Percentiles rank a stretch among this genome's conserved stretches.
These are phyloP conservation scores for Oceanodroma leucorhoa DNA, from an alignment of 2,797 vertebrate species.

Conservation along the genomic window DNA sequence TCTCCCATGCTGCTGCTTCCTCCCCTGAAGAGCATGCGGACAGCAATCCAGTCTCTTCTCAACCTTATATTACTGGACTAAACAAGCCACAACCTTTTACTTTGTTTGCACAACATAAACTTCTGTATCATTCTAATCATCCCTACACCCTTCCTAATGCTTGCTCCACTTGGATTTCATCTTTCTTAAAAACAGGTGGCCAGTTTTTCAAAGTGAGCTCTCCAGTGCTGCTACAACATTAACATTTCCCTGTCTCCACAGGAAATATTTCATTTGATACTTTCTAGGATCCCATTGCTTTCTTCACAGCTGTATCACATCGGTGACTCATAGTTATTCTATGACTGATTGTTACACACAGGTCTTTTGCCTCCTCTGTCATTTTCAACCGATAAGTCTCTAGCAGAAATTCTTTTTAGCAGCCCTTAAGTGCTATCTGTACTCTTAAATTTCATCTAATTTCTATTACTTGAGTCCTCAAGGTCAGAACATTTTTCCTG, in stretches of 20 bases:
- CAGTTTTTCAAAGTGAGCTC: background rate
- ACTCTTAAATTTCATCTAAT: slow-evolving; percentile 41
- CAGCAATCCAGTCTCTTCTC: background rate
- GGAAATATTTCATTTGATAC: background rate
- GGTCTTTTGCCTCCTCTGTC: slow-evolving; percentile 42
- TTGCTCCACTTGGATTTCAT: background rate
- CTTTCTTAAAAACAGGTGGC: background rate
- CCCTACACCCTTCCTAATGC: background rate
- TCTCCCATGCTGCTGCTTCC: background rate
- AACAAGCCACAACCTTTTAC: background rate
- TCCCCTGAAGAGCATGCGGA: background rate
- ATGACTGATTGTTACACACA: slow-evolving; percentile 8
- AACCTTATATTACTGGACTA: background rate
- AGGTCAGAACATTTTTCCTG: slow-evolving; percentile 30
- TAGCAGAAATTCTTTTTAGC: slow-evolving; percentile 37
- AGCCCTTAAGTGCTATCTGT: background rate
- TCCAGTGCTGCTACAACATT: background rate
- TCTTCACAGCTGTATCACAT: slow-evolving; percentile 14
- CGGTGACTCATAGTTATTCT: background rate
- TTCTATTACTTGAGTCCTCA: slow-evolving; percentile 37
- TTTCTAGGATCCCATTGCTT: background rate
- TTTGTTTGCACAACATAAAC: background rate
- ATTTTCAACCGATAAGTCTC: slow-evolving; percentile 20
- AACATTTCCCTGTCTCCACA: background rate
- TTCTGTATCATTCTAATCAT: background rate